These are phyloP conservation scores for Eupithecia insigniata DNA, from an alignment of 2,888 invertebrate species.

Conservation along the genomic window DNA sequence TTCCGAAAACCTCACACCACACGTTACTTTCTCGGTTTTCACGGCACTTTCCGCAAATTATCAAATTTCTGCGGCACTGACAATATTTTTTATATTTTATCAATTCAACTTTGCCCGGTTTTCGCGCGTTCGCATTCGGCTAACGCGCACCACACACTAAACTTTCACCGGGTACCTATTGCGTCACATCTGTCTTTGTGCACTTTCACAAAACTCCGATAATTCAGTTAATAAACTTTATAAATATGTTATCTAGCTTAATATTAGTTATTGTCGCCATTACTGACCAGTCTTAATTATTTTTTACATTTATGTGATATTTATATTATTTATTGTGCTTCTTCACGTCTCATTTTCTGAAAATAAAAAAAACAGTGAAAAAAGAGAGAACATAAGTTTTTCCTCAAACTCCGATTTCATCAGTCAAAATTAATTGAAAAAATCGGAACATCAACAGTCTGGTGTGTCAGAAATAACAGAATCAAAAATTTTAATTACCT, in stretches of 20 bases:
- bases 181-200: constrained; percentile 54
- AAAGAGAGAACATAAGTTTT: background rate
- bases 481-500: background rate
- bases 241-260: constrained; percentile 41
- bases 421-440: background rate
- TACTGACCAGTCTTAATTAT: constrained; percentile 46
- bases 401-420: background rate
- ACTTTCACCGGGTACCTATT: constrained; percentile 70
- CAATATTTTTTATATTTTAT: background rate
- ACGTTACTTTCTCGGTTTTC: constrained; percentile 4
- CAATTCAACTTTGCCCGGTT: background rate
- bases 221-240: constrained; percentile 32
- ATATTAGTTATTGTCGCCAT: constrained; percentile 57
- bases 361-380: constrained; percentile 7
- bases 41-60: constrained; percentile 34
- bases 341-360: constrained; percentile 31
- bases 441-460: constrained; percentile 17
- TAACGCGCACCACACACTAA: constrained; percentile 59
- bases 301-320: constrained; percentile 28
- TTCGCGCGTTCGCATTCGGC: constrained; percentile 53
- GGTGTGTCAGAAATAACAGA: constrained; percentile 19
- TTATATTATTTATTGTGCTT: constrained; percentile 33
- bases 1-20: constrained; percentile 46
- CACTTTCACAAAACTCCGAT: constrained; percentile 42
- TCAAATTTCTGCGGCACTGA: constrained; percentile 1